These are phyloP conservation scores for Gymnoscopelus microlampas DNA, from an alignment of 2,797 vertebrate species.

Conservation along the genomic window DNA sequence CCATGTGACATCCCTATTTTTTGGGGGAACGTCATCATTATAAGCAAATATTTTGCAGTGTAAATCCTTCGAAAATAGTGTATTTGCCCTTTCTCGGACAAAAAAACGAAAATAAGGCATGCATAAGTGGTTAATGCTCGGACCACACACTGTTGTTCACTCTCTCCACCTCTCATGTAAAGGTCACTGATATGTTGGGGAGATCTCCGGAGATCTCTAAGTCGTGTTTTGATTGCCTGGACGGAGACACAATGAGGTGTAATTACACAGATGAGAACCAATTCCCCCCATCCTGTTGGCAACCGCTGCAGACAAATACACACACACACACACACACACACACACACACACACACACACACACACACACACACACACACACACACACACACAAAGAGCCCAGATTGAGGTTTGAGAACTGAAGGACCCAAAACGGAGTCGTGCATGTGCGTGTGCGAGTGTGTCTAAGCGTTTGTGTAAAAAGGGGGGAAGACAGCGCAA, in stretches of 20 bases:
- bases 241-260: constrained; percentile 47
- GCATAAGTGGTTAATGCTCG: too few species aligned
- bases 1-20: too few species aligned
- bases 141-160: too few species aligned
- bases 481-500: constrained; percentile 32
- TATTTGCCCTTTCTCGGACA: too few species aligned
- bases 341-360: constrained; percentile 7
- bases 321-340: constrained; percentile 4
- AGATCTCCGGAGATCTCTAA: constrained; percentile 36
- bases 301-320: constrained; percentile 51
- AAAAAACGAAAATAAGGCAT: too few species aligned
- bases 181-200: constrained; percentile 24
- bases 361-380: constrained; percentile 1
- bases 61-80: too few species aligned
- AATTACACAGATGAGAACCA: constrained; percentile 61
- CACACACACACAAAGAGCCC: neutral
- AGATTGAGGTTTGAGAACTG: neutral
- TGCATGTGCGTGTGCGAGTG: neutral
- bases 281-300: constrained; percentile 51
- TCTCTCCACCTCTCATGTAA: constrained; percentile 10
- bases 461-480: neutral
- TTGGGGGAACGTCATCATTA: too few species aligned
- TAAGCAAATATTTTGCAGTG: neutral
- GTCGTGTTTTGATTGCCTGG: constrained; percentile 48
- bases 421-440: neutral